Conservation (phyloP, 2,113 vertebrate species). For the Gavialis gangeticus region DNA sequence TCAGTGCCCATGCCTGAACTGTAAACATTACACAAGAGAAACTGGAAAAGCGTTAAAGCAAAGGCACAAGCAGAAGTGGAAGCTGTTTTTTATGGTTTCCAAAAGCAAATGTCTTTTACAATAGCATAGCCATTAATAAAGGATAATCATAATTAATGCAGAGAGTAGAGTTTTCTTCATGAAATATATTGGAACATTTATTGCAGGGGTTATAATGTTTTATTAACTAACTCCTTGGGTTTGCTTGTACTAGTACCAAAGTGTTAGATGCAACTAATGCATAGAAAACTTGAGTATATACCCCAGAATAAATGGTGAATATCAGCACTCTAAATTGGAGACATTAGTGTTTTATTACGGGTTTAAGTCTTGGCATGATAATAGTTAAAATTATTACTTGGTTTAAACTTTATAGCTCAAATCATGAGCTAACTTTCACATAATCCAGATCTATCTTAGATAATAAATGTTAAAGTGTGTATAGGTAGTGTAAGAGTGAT, state of each 20-base stretch:
- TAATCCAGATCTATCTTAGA: neutral
- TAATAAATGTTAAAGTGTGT: neutral
- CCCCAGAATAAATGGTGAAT: neutral
- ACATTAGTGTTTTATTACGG: neutral
- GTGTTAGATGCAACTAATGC: neutral
- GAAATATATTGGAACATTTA: neutral
- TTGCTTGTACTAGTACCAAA: neutral
- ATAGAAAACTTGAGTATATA: neutral
- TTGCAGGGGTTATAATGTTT: neutral
- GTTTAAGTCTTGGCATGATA: neutral
- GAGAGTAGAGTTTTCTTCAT: conserved; percentile 19
- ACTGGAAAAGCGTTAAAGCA: neutral
- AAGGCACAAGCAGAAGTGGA: neutral
- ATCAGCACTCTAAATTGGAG: neutral
- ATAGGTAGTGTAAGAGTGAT: accelerated
- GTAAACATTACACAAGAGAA: conserved; percentile 35
- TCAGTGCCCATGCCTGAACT: neutral
- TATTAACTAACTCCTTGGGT: neutral
- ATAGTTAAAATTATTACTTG: neutral
- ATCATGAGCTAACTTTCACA: neutral
- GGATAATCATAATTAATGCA: conserved; percentile 3
- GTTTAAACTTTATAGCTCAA: neutral
- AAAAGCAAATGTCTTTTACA: neutral
- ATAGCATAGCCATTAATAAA: conserved; percentile 13
- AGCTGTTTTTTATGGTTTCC: neutral